Percentiles rank a stretch among this genome's conserved stretches.
phyloP scores from a whole-genome alignment of 92 coral and sea anemone species.

The Phenganax marumi region DNA sequence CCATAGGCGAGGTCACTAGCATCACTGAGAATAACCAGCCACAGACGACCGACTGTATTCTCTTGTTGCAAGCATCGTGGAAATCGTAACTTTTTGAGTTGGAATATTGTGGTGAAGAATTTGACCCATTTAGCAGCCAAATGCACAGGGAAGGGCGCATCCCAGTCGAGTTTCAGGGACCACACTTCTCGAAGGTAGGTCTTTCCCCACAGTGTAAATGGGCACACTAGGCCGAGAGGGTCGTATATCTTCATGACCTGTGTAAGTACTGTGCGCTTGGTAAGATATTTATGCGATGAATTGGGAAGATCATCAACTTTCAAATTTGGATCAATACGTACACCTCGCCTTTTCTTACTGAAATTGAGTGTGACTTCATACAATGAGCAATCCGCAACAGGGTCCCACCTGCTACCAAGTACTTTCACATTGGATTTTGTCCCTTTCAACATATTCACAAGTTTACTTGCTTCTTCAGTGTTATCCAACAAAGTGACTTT shows the following conservation, averaged over 20 bases:
- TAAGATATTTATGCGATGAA: slow-evolving; percentile 1
- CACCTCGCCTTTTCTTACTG: slow-evolving; percentile 26
- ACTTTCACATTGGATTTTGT: neutral
- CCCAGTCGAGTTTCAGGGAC: slow-evolving; percentile 47
- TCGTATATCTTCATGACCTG: slow-evolving; percentile 34
- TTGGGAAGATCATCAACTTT: slow-evolving; percentile 7
- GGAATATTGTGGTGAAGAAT: slow-evolving; percentile 44
- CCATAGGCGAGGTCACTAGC: slow-evolving; percentile 56
- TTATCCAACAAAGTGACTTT: too few species aligned
- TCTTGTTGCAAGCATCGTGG: slow-evolving; percentile 45
- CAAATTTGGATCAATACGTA: slow-evolving; percentile 19
- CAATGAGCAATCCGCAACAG: neutral
- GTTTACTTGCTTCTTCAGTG: too few species aligned
- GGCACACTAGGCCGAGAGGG: slow-evolving; percentile 15
- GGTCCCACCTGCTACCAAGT: neutral
- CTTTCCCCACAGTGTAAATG: slow-evolving; percentile 5
- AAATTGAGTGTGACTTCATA: slow-evolving; percentile 21
- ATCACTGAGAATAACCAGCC: slow-evolving; percentile 55
- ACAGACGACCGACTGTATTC: slow-evolving; percentile 45
- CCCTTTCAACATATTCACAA: slow-evolving; percentile 15
- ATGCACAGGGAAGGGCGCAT: slow-evolving; percentile 21
- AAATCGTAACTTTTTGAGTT: slow-evolving; percentile 28
- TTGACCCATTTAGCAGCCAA: slow-evolving; percentile 38
- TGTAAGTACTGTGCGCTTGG: slow-evolving; percentile 2
- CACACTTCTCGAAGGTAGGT: slow-evolving; percentile 23